Evolutionary conservation across 2,113 vertebrate genomes (phyloP).

Genomic region (Gobiocypris rarus): DNA sequence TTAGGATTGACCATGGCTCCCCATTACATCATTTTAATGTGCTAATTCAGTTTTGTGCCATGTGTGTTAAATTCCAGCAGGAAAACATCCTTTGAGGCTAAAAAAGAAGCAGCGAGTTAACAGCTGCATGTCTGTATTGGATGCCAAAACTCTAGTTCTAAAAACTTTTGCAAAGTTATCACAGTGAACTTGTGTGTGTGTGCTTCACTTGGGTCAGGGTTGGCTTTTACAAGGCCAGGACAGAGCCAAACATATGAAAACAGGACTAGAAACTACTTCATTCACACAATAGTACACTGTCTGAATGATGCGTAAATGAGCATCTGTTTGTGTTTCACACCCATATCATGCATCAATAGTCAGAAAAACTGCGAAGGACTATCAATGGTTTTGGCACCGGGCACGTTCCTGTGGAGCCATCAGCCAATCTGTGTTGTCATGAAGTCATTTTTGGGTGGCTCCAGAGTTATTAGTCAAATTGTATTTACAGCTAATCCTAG

Average conservation of each 20-base stretch:
- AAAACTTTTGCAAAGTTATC: not conserved
- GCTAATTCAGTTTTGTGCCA: constrained; percentile 11
- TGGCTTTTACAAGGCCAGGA: constrained; percentile 6
- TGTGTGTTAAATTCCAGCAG: constrained; percentile 4
- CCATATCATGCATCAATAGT: not conserved
- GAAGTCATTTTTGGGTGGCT: not conserved
- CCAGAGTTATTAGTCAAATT: not conserved
- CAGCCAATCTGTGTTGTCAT: not conserved
- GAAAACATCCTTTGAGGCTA: constrained; percentile 34
- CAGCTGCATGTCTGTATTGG: constrained; percentile 14
- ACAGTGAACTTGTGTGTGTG: not conserved
- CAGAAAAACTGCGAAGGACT: not conserved
- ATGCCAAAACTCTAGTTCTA: constrained; percentile 14
- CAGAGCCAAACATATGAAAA: not conserved
- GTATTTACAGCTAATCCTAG: not conserved
- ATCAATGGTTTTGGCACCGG: not conserved
- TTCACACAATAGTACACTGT: not conserved
- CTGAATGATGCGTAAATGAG: not conserved
- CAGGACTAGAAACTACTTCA: constrained; percentile 12
- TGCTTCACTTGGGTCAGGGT: not conserved
- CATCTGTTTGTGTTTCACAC: not conserved
- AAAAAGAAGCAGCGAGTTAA: constrained; percentile 8
- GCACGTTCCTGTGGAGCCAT: not conserved
- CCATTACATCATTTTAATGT: constrained; percentile 21
- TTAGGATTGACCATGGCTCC: not conserved